Evolutionary conservation across 1,140 invertebrate species (phyloP).

Genomic region (Drosophila setifemur): DNA sequence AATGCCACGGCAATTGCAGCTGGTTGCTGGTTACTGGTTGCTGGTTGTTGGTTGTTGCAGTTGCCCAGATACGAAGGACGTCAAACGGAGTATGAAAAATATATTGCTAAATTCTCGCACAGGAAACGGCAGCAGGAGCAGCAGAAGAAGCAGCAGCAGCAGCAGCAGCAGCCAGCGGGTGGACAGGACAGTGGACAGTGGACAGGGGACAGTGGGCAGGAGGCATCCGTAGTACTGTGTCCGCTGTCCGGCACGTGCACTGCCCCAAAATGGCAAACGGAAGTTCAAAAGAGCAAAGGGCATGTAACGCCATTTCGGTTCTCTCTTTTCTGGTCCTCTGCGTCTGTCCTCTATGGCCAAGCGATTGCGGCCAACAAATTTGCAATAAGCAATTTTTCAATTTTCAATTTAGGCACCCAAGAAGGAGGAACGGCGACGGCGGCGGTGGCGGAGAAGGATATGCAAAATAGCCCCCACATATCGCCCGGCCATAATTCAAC

Average conservation of each 20-base stretch:
- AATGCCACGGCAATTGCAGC: conserved; percentile 23
- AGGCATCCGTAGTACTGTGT: conserved; percentile 5
- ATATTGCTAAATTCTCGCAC: conserved; percentile 72
- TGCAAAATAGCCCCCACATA: conserved; percentile 58
- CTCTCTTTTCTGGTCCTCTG: conserved; percentile 6
- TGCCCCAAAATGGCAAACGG: conserved; percentile 65
- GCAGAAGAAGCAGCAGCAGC: conserved; percentile 26
- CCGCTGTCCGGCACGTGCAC: conserved; percentile 65
- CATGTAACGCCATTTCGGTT: conserved; percentile 56
- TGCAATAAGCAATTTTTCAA: conserved; percentile 81
- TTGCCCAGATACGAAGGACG: conserved; percentile 49
- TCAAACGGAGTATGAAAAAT: conserved; percentile 72
- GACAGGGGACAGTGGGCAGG: conserved; percentile 9
- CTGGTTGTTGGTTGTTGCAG: conserved; percentile 7
- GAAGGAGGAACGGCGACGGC: conserved; percentile 41
- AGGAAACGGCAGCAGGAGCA: conserved; percentile 49
- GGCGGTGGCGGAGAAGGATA: conserved; percentile 44
- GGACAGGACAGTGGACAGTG: conserved; percentile 27
- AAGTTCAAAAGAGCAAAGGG: conserved; percentile 75
- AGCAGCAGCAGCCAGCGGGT: conserved; percentile 33
- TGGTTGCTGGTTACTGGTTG: conserved; percentile 1
- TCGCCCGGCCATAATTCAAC: conserved; percentile 45
- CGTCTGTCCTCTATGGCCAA: conserved; percentile 38
- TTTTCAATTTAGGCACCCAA: conserved; percentile 77
- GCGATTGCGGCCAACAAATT: conserved; percentile 77